Evolutionary conservation across 1,140 invertebrate genomes (phyloP), one percentile per base, ranked within the genome.

Genomic region (Plodia interpunctella): DNA sequence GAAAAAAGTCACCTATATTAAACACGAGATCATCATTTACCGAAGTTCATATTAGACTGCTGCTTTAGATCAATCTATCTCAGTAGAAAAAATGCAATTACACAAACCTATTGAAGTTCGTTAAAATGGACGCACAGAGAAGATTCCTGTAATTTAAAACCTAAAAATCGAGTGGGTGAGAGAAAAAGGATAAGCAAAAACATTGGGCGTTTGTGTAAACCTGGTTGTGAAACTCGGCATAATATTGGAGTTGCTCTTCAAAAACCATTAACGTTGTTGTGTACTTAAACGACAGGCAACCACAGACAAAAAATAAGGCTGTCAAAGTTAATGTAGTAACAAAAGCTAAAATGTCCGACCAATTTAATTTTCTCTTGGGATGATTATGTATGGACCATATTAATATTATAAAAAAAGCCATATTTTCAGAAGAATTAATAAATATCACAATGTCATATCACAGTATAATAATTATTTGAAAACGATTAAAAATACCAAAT

Each of bases 201-300:
- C 70, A 80, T 56, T 63, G 65, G 62, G 74, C 64, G 65, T 74
- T 66, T 79, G 68, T 68, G 75, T 80, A 78, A 80, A 76, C 74
- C 74, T 71, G 79, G 78, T 80, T 84, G 76, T 79, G 73, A 62
- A 70, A 72, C 68, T 76, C 81, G 71, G 80, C 85, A 87, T 83
- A 87, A 87, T 87, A 87, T 87, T 87, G 73, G 61, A 74, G 49
- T 71, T 78, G 75, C 82, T 83, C 83, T 87, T 67, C 51, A 87
- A 85, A 85, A 85, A 72, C 80, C 83, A 87, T 87, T 87, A 87
- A 74, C 74, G 72, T 72, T 83, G 77, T 78, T 85, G 70, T 84
- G 68, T 80, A 71, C 83, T 80, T 74, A 68, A 77, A 70, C 60
- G 55, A 60, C 44, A 65, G 66, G 66, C 66, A 69, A 62, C 52